Base-by-base conservation (phyloP, 2,797 vertebrate species). In the Xiphophorus birchmanni region DNA sequence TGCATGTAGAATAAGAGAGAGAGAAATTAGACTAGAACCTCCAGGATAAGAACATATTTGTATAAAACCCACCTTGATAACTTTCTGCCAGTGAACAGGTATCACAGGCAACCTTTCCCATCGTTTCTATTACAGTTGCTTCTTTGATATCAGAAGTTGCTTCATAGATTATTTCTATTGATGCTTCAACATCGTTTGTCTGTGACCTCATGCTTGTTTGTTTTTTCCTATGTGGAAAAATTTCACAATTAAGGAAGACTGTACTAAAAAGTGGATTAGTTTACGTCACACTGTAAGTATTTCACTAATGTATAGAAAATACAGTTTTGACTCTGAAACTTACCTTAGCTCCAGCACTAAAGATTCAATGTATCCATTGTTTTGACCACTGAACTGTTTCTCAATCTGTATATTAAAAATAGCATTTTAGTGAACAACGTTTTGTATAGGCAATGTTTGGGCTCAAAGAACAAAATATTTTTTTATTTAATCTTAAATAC, bases 41-140 rank as follows among this genome's bases (percentile, higher is more conserved):
- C 21, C 54, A 32, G 8, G 9, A 17, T 37, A 0, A 45, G 37
- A 23, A 60, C 12, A 0, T 42, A 65, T n/a, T 32, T 1, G 40
- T 2, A 56, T 23, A 23, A 42, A 56, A 54, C 52, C 52, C 52
- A 54, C 52, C 1, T 54, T 4, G 12, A 18, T 85, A 90, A 0
- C 0, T 0, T 18, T 0, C 0, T 0, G 0, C 0, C n/a, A 92
- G 37, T 1, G 0, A 0, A 75, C 77, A 82, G 0, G 0, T 0
- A 0, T 0, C 0, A 37, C 54, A 73, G 0, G 0, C 0, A 0
- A 0, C 13, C 0, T 0, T 0, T 0, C 0, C 0, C 1, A 80
- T 12, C 0, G 0, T 0, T 0, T 0, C 0, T 0, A 0, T 0
- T 58, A 90, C 0, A 0, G 1, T 0, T 0, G 0, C 0, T 18